Evolutionary conservation across 1,140 invertebrate species (phyloP), one percentile per base, ranked within the genome.

Genomic region (Drosophila parabipectinata): DNA sequence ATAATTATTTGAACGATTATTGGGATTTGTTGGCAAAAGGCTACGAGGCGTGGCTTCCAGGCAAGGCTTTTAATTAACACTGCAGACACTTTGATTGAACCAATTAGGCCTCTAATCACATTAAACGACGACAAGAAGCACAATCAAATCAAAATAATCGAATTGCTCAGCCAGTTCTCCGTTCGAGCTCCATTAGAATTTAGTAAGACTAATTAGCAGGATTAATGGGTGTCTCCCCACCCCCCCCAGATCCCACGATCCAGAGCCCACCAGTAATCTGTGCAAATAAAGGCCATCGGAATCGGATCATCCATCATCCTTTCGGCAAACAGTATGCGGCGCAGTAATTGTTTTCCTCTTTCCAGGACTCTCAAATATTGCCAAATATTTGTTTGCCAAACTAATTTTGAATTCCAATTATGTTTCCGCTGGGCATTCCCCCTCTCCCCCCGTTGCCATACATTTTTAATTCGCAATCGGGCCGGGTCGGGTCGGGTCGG

Each of bases 61-160:
- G 18, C 48, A 41, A 58, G 63, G 47, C 67, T 51, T 62, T 81
- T 77, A 81, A 81, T 81, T 81, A 81, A 73, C 62, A 73, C 60
- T 41, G 54, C 73, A 73, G 62, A 71, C 74, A 74, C 72, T 82
- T 82, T 77, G 74, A 82, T 82, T 82, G 59, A 62, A 59, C 52
- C 74, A 82, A 60, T 75, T 68, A 75, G 52, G 32, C 37, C 10
- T 14, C 26, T 64, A 77, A 81, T 81, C 48, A 56, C 30, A 57
- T 77, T 72, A 56, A 60, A 51, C 56, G 47, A 18, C 7, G 28
- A 21, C 41, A 18, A 15, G 41, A 26, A 32, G 54, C 26, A 28
- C 52, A 72, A 56, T 62, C 34, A 24, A n/a, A 71, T 26, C 41
- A 37, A 54, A 53, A 60, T 9, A 60, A 32, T 45, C 56, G 8